These are phyloP conservation scores for Onchidella celtica DNA, from an alignment of 2,888 invertebrate genomes.

Conservation along the genomic window DNA sequence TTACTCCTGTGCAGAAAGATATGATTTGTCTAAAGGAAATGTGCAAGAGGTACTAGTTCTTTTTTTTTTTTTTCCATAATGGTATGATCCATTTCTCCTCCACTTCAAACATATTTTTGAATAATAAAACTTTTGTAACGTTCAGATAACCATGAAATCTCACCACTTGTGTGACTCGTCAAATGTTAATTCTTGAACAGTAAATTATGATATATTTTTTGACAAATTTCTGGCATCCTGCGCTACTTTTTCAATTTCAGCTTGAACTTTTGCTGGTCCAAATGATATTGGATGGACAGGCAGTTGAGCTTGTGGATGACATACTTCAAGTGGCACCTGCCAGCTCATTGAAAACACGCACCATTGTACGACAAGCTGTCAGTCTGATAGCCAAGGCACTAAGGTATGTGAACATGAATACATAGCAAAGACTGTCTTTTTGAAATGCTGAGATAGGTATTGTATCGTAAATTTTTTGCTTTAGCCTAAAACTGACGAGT, in stretches of 20 bases:
- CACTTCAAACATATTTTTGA: no score
- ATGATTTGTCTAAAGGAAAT: constrained; percentile 72
- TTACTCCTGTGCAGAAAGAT: constrained; percentile 65
- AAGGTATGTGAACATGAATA: constrained; percentile 64
- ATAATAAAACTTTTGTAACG: no score
- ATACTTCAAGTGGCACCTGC: constrained; percentile 56
- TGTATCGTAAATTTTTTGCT: no score
- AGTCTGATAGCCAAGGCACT: constrained; percentile 58
- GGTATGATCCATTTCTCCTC: neutral
- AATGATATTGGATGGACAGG: constrained; percentile 70
- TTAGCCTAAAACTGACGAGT: no score
- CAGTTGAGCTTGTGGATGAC: constrained; percentile 66
- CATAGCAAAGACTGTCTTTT: no score
- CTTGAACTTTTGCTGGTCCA: constrained; percentile 65
- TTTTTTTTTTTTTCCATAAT: neutral
- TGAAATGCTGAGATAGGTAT: no score
- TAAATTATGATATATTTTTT: no score
- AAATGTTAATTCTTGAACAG: no score
- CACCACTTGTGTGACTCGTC: no score
- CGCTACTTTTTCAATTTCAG: no score
- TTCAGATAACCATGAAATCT: no score
- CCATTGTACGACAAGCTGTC: constrained; percentile 65
- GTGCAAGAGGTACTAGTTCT: constrained; percentile 25
- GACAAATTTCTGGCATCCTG: no score
- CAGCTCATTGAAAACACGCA: constrained; percentile 60